A percentile compares a stretch with the other conserved stretches of the same genome.
These are phyloP conservation scores for Danio jaintianensis DNA, from an alignment of 2,797 vertebrate species.

Conservation along the genomic window DNA sequence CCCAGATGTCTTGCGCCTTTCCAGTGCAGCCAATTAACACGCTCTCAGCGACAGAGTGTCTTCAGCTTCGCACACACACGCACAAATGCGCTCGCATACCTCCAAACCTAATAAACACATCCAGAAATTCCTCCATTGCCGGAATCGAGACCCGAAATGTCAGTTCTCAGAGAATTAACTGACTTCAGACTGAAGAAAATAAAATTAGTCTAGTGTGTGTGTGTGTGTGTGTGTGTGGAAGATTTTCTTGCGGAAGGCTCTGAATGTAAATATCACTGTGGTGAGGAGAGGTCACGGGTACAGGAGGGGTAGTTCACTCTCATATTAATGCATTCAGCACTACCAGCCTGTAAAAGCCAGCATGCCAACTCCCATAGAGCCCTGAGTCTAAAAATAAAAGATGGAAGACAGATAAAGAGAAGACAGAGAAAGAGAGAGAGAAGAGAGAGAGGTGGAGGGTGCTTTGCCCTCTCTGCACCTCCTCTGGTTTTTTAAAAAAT, in stretches of 20 bases:
- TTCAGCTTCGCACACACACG: conserved; percentile 14
- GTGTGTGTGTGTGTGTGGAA: background rate
- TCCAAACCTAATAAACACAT: conserved; percentile 39
- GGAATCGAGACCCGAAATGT: background rate
- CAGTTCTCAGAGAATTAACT: conserved; percentile 18
- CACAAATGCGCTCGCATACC: conserved; percentile 33
- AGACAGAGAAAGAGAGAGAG: conserved; percentile 25
- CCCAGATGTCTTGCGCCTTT: conserved; percentile 51
- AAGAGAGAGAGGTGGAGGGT: conserved; percentile 3
- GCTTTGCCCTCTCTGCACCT: conserved; percentile 21
- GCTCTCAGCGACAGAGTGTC: conserved; percentile 42
- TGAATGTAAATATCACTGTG: conserved; percentile 54
- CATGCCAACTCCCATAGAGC: conserved; percentile 67
- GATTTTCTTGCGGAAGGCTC: conserved; percentile 8
- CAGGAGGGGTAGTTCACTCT: conserved; percentile 27
- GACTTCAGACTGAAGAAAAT: conserved; percentile 21
- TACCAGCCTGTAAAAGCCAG: conserved; percentile 62
- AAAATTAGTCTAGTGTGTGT: background rate
- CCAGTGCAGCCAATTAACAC: conserved; percentile 58
- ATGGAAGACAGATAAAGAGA: conserved; percentile 46
- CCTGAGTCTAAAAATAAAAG: conserved; percentile 77
- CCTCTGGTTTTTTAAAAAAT: conserved; percentile 31
- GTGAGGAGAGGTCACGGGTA: conserved; percentile 14
- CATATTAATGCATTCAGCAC: conserved; percentile 68
- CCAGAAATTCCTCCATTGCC: background rate